Evolutionary conservation across 2,888 invertebrate genomes (phyloP), one percentile per base, ranked within the genome.

Genomic region (Tetropium fuscum): DNA sequence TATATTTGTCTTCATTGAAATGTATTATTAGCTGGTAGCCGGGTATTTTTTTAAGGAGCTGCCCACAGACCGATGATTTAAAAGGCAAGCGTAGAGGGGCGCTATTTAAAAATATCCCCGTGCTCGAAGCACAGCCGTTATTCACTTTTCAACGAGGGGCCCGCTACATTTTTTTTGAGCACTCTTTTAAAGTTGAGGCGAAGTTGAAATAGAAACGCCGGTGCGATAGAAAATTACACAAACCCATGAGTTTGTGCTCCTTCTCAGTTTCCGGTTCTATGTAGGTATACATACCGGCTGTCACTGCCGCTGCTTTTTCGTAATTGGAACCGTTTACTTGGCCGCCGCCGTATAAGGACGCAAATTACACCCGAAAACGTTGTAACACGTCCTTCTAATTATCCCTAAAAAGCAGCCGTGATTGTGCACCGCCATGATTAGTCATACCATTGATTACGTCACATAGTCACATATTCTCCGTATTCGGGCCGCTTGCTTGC

Each of bases 341-440:
- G n/a, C n/a, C n/a, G 10, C 11, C 32, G 36, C 10, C 2, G 5
- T 36, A 18, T 16, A 36, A n/a, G 18, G 36, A 15, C 36, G 36
- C 15, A 44, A 30, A 11, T 44, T 10, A 27, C 10, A 10, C 30
- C 16, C 27, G 25, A 5, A 44, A 15, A 44, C 13, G 27, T 16
- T n/a, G 15, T 16, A 25, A 44, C 43, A 13, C 13, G 22, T 34
- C 10, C 40, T 44, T 30, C 20, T 30, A 44, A 44, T 44, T 44
- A 13, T 27, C 44, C 8, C 25, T 13, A 30, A 44, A 15, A 44
- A 27, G 44, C 15, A 27, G 18, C 44, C 44, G 44, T 44, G 44
- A 44, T 44, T 44, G 30, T 44, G 18, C 30, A 16, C 48, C 22
- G 48, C 48, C 48, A 48, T 48, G 48, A 48, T 48, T 48, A 48